Evolutionary conservation across 2,888 invertebrate species (phyloP), one percentile per base, ranked within the genome.

Genomic region (Eumerus sabulonum): DNA sequence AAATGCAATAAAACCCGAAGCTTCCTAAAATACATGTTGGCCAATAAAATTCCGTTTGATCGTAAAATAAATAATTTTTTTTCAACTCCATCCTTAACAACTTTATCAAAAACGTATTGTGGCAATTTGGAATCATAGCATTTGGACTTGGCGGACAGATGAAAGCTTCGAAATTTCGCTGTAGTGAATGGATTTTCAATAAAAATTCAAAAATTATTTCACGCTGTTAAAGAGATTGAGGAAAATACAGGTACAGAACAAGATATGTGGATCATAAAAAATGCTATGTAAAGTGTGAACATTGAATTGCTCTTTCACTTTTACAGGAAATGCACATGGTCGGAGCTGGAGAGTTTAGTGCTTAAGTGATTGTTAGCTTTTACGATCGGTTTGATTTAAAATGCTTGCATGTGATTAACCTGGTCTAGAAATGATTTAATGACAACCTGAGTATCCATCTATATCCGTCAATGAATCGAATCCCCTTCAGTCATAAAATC

Each of bases 241-340:
- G 7, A 27, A 27, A 27, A 7, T 7, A 27, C n/a, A n/a, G n/a
- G n/a, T n/a, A n/a, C n/a, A 11, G 12, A 2, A 7, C 11, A 16
- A 38, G 38, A 53, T 53, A 38, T 53, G 38, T 53, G 38, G n/a
- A 40, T 53, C 53, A 38, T 53, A 18, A 53, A 53, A 51, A 11
- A 13, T 13, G 4, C 12, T 51, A 14, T n/a, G 9, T 1, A 51
- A 51, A 13, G 36, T 35, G 27, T 35, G 35, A 14, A 35, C 48
- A 19, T 17, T 12, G n/a, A 18, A 48, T 7, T 9, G 48, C 12
- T 48, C n/a, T 48, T 17, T 16, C 47, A 17, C 9, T 48, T 13
- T 40, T 40, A 27, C 2, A 27, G 27, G n/a, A n/a, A n/a, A n/a
- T n/a, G n/a, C n/a, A n/a, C n/a, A n/a, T n/a, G n/a, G n/a, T n/a